phyloP scores from a whole-genome alignment of 2,113 vertebrate species.

The Pithys albifrons region DNA sequence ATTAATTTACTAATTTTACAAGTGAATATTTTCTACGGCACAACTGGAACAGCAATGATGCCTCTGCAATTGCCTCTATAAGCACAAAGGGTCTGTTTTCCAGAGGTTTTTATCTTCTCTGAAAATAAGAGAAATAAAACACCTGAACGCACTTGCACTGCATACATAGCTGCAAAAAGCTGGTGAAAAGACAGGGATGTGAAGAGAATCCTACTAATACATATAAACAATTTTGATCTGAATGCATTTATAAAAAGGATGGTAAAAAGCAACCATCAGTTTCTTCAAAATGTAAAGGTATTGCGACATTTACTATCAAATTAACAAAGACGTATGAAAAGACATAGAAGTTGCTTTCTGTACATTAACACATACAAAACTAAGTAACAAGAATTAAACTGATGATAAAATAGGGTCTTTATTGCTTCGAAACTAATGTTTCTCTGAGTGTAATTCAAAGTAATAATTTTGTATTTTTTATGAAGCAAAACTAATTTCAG shows the following conservation, averaged over 20 bases:
- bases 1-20: slow-evolving; percentile 1
- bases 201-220: neutral
- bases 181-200: neutral
- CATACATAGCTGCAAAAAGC: neutral
- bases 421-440: neutral
- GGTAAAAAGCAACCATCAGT: neutral
- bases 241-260: neutral
- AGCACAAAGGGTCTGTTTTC: neutral
- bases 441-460: neutral
- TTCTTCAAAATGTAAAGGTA: neutral
- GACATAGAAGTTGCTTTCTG: neutral
- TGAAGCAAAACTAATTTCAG: slow-evolving; percentile 14
- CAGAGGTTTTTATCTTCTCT: neutral
- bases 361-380: neutral
- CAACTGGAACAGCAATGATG: neutral
- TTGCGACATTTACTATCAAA: neutral
- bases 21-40: neutral
- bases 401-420: neutral
- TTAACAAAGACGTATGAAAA: neutral
- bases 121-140: neutral
- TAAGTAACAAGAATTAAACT: neutral
- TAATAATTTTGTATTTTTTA: neutral
- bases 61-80: neutral
- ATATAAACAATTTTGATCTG: neutral
- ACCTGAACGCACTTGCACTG: neutral